Conservation (phyloP, 2,888 invertebrate species). For the Stenolophus ochropezus region DNA sequence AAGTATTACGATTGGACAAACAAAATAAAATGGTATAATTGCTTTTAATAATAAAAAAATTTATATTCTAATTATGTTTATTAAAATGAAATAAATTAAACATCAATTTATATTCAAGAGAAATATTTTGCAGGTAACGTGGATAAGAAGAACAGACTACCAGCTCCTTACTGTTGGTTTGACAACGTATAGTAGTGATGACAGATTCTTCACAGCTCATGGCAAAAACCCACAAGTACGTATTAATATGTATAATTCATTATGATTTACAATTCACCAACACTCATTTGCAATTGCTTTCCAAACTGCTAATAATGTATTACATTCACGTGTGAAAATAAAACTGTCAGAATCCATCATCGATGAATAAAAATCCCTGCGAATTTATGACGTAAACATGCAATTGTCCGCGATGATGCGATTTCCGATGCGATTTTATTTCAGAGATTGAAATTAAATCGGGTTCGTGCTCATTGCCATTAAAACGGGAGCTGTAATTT, state of each 20-base stretch:
- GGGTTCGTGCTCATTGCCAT: slow-evolving; percentile 3
- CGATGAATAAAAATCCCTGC: slow-evolving; percentile 5
- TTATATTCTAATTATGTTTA: too few species aligned
- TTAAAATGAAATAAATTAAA: too few species aligned
- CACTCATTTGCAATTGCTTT: background rate
- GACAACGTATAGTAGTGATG: slow-evolving; percentile 80
- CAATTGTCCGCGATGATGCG: slow-evolving; percentile 20
- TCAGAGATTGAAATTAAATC: slow-evolving; percentile 7
- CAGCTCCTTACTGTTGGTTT: slow-evolving; percentile 80
- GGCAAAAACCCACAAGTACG: slow-evolving; percentile 77
- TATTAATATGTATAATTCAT: background rate
- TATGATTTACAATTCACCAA: slow-evolving; percentile 1
- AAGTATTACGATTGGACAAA: too few species aligned
- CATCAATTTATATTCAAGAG: background rate
- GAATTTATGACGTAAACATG: slow-evolving; percentile 25
- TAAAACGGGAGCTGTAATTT: slow-evolving; percentile 4
- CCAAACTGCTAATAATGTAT: slow-evolving; percentile 17
- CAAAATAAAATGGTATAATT: too few species aligned
- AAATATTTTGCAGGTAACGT: slow-evolving; percentile 77
- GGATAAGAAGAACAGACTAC: slow-evolving; percentile 81
- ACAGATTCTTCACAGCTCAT: slow-evolving; percentile 79
- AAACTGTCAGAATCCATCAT: slow-evolving; percentile 34
- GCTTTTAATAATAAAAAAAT: too few species aligned
- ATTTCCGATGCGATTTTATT: slow-evolving; percentile 18
- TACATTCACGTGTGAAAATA: slow-evolving; percentile 17